These are phyloP conservation scores for Oxystoma pomonae DNA, from an alignment of 2,888 invertebrate genomes.

Conservation along the genomic window DNA sequence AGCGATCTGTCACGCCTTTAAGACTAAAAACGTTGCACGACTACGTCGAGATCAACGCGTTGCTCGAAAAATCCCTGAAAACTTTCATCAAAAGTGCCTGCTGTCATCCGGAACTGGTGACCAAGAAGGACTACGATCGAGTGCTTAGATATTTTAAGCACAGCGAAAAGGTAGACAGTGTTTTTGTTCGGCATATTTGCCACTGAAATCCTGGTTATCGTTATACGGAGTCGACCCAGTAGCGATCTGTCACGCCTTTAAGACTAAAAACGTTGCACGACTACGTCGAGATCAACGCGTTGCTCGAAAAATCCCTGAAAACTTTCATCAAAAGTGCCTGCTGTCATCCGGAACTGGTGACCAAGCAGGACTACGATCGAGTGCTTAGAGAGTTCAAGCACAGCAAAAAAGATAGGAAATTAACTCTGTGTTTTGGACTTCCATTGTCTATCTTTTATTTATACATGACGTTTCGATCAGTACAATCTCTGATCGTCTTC, in stretches of 20 bases:
- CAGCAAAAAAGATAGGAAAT: constrained; percentile 72
- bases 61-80: constrained; percentile 75
- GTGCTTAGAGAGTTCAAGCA: constrained; percentile 80
- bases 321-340: constrained; percentile 82
- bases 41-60: constrained; percentile 79
- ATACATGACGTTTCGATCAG: too few species aligned
- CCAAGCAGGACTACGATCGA: constrained; percentile 72
- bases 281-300: constrained; percentile 79
- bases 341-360: constrained; percentile 79
- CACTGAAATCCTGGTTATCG: too few species aligned
- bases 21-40: too few species aligned
- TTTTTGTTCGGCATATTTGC: too few species aligned
- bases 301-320: constrained; percentile 75
- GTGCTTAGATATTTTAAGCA: constrained; percentile 79
- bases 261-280: too few species aligned
- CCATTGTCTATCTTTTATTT: too few species aligned
- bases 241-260: too few species aligned
- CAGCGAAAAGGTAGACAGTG: constrained; percentile 82
- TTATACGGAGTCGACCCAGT: too few species aligned
- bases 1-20: too few species aligned
- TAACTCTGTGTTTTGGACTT: too few species aligned
- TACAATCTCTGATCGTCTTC: too few species aligned
- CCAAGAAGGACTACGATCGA: constrained; percentile 72
- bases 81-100: constrained; percentile 82
- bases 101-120: constrained; percentile 79